A percentile compares a stretch with the other conserved stretches of the same genome.
Evolutionary conservation across 2,888 invertebrate species (phyloP).

Genomic region (Drosophila incognita): DNA sequence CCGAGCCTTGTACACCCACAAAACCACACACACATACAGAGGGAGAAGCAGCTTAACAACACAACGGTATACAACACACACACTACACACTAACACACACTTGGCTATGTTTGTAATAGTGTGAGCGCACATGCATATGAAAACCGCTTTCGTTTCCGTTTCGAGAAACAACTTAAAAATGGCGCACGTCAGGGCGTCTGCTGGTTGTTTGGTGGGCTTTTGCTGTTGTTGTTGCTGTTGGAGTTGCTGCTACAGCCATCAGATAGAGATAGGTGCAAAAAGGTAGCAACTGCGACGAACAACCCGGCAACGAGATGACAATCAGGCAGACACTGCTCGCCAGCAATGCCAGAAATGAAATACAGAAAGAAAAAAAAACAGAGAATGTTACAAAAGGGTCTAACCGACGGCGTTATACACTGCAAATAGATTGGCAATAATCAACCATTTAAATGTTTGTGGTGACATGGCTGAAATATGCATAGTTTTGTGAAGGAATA

Average conservation of each 20-base stretch:
- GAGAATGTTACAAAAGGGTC: not conserved
- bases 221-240: slow-evolving; percentile 20
- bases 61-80: slow-evolving; percentile 39
- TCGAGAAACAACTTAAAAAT: slow-evolving; percentile 77
- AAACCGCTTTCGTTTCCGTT: slow-evolving; percentile 82
- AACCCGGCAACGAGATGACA: slow-evolving; percentile 68
- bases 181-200: slow-evolving; percentile 70
- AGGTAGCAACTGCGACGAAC: slow-evolving; percentile 57
- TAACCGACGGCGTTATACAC: not conserved
- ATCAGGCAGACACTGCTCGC: slow-evolving; percentile 61
- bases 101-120: slow-evolving; percentile 33
- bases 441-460: not conserved
- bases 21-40: slow-evolving; percentile 25
- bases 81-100: slow-evolving; percentile 7
- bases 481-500: not conserved
- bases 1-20: slow-evolving; percentile 36
- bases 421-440: not conserved
- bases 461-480: not conserved
- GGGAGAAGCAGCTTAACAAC: slow-evolving; percentile 51
- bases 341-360: slow-evolving; percentile 41
- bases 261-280: slow-evolving; percentile 75
- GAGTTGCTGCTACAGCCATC: slow-evolving; percentile 57
- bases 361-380: slow-evolving; percentile 10
- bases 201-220: slow-evolving; percentile 29
- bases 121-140: slow-evolving; percentile 73